Evolutionary conservation across 37 sponge, comb jelly and placozoan genomes (phyloP).

Genomic region (Petrosia ficiformis): DNA sequence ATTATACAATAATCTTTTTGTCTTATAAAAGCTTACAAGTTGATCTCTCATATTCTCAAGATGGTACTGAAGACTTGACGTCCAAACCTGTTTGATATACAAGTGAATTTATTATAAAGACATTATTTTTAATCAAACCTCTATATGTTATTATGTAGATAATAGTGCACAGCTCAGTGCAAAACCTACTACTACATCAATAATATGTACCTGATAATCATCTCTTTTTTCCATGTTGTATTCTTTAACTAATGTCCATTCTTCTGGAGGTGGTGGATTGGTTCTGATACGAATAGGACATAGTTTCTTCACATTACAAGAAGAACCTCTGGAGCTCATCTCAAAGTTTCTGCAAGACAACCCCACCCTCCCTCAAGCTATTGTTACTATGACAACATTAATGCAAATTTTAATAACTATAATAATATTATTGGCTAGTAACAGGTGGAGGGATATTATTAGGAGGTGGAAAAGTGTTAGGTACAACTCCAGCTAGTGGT

Average conservation of each 20-base stretch:
- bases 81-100: too few relatives aligned
- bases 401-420: not conserved
- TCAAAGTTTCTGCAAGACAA: too few relatives aligned
- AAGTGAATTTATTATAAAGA: too few relatives aligned
- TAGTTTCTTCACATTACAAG: not conserved
- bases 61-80: too few relatives aligned
- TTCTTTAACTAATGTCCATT: constrained; percentile 45
- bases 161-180: too few relatives aligned
- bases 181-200: too few relatives aligned
- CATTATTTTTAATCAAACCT: too few relatives aligned
- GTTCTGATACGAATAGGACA: not conserved
- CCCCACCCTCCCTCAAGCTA: too few relatives aligned
- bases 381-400: not conserved
- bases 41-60: too few relatives aligned
- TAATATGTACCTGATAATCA: constrained; percentile 41
- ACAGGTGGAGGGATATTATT: not conserved
- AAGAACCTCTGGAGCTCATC: too few relatives aligned
- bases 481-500: not conserved
- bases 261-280: constrained; percentile 21
- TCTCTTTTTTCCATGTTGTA: constrained; percentile 53
- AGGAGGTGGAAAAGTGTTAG: not conserved
- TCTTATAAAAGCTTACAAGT: too few relatives aligned
- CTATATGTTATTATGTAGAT: too few relatives aligned
- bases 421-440: not conserved
- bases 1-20: not conserved